Conservation (phyloP, 2,113 vertebrate genomes). For the Daboia siamensis region DNA sequence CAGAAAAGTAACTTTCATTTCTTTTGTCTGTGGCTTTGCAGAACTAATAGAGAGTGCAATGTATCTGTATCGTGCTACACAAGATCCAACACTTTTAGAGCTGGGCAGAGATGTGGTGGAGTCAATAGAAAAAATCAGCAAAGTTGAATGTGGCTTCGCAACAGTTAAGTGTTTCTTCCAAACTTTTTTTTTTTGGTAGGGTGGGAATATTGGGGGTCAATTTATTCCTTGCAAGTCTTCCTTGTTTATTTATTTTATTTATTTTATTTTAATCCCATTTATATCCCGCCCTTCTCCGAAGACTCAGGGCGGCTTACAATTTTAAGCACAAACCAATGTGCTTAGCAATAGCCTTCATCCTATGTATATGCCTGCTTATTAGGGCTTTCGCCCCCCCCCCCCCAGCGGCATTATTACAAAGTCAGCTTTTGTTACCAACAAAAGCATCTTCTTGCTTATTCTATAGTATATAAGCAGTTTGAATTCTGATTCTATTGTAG, state of each 20-base stretch:
- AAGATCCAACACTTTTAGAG: conserved; percentile 88
- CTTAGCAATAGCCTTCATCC: too few species aligned
- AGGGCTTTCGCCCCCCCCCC: too few species aligned
- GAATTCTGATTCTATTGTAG: background rate
- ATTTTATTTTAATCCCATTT: too few species aligned
- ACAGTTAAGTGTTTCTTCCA: conserved; percentile 78
- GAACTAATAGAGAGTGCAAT: conserved; percentile 97
- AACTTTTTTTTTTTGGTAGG: background rate
- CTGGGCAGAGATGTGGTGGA: conserved; percentile 91
- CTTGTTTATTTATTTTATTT: too few species aligned
- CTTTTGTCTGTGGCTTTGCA: conserved; percentile 59
- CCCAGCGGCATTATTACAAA: too few species aligned
- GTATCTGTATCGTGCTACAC: conserved; percentile 94
- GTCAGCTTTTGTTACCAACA: background rate
- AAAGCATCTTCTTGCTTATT: background rate
- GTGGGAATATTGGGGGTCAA: background rate
- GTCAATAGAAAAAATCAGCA: conserved; percentile 92
- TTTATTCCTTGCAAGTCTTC: background rate
- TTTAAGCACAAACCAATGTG: too few species aligned
- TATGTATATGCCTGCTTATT: too few species aligned
- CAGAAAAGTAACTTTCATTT: conserved; percentile 4
- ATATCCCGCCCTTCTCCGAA: too few species aligned
- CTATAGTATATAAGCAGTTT: background rate
- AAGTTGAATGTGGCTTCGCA: conserved; percentile 92
- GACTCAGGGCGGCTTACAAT: too few species aligned